These are phyloP conservation scores for Spermophilus dauricus DNA, from an alignment of 2,113 vertebrate genomes.

Conservation along the genomic window DNA sequence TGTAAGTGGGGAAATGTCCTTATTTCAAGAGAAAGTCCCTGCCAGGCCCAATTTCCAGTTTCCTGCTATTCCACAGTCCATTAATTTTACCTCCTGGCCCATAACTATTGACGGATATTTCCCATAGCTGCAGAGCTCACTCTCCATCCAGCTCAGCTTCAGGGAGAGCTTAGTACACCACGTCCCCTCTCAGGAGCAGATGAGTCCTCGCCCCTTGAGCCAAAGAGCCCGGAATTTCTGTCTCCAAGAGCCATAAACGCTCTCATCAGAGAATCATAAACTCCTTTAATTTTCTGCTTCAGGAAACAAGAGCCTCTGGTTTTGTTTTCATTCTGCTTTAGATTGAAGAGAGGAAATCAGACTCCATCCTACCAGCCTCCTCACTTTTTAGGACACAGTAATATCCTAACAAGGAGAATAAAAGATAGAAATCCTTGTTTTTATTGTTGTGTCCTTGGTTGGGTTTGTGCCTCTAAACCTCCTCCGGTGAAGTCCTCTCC, in stretches of 20 bases:
- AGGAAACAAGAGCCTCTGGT: neutral
- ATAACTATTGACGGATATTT: fast-evolving
- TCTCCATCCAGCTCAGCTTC: neutral
- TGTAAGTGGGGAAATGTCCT: fast-evolving
- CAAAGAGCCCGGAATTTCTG: no score
- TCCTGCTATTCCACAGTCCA: fast-evolving
- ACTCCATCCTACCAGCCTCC: fast-evolving
- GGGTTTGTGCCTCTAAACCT: fast-evolving
- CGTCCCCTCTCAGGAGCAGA: neutral
- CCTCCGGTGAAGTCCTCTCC: neutral
- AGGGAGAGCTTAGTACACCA: fast-evolving
- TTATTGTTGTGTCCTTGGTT: neutral
- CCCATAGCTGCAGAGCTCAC: fast-evolving
- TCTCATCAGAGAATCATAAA: neutral
- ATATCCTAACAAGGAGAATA: neutral
- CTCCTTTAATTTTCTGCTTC: neutral
- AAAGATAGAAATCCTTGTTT: neutral
- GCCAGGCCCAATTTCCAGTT: fast-evolving
- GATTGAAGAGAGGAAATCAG: neutral
- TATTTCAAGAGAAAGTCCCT: neutral
- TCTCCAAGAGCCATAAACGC: neutral
- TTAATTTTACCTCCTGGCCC: no score
- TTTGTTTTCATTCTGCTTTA: neutral
- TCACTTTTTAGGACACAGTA: neutral
- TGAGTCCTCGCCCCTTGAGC: fast-evolving